Evolutionary conservation across 1,140 invertebrate genomes (phyloP), one percentile per base, ranked within the genome.

Genomic region (Brachionus plicatilis): DNA sequence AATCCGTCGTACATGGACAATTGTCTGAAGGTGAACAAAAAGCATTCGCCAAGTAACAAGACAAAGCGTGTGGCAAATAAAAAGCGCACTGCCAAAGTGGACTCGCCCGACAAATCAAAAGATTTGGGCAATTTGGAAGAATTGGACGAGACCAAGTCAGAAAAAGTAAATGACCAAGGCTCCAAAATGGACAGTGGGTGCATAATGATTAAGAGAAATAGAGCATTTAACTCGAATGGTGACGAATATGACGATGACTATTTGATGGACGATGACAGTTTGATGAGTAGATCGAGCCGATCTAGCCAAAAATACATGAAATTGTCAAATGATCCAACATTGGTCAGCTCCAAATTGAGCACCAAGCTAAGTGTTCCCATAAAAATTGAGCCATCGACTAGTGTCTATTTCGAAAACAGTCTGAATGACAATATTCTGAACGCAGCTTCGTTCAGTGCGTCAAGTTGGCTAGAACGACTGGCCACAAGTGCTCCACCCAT

Each of bases 61-160:
- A 14, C 72, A 9, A 76, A 76, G 20, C 72, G 72, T 14, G 29
- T 76, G 7, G 27, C 72, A 12, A 76, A 43, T 24, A 72, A 53
- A n/a, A 47, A 76, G 53, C 5, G 72, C 17, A 24, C 4, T 14
- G 24, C 1, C 47, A 76, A 17, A 20, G 20, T 12, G 53, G 50
- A 76, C 43, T 47, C 72, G 7, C 43, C 43, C 1, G 70, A 75
- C 5, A 75, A 75, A 45, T 20, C 33, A 75, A 76, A 76, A 47
- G 20, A 76, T 76, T 76, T 76, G 72, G 72, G 29, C 47, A 76
- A 76, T 76, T 76, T 76, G 43, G 72, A 76, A 76, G 72, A 76
- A 76, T 27, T 76, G 17, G 72, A 76, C 43, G 72, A 76, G 5
- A 76, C 24, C 27, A 50, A 50, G 3, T 11, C 43, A n/a, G 27